Evolutionary conservation across 2,797 vertebrate genomes (phyloP).

Genomic region (Cynodonichthys magdalenae): DNA sequence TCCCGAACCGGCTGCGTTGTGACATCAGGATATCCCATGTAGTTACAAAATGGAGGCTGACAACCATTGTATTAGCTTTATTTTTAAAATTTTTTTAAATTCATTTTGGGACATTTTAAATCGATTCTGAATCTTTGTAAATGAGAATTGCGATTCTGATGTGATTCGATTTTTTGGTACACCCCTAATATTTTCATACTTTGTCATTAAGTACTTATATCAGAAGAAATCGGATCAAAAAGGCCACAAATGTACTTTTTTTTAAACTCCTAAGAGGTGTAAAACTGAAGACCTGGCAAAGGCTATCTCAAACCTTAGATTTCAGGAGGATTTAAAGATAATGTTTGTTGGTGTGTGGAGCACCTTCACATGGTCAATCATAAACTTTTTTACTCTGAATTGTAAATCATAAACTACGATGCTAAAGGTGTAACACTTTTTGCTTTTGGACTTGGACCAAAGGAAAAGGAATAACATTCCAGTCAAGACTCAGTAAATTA

Average conservation of each 20-base stretch:
- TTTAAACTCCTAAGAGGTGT: not conserved
- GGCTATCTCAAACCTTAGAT: too few species aligned
- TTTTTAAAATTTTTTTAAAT: too few species aligned
- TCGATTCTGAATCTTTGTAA: too few species aligned
- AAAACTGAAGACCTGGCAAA: not conserved
- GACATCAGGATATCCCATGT: too few species aligned
- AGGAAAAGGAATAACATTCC: not conserved
- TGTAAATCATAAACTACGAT: not conserved
- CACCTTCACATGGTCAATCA: not conserved
- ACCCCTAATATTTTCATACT: not conserved
- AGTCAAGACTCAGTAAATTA: too few species aligned
- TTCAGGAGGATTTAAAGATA: not conserved
- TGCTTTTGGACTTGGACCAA: not conserved
- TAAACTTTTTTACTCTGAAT: not conserved
- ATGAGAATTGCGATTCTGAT: too few species aligned
- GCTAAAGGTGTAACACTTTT: not conserved
- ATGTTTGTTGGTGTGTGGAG: not conserved
- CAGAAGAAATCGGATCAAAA: not conserved
- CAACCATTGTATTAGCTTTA: too few species aligned
- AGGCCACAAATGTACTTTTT: not conserved
- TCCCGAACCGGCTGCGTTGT: too few species aligned
- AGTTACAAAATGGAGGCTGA: too few species aligned
- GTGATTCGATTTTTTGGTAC: too few species aligned
- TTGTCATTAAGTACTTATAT: not conserved
- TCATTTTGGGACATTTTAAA: too few species aligned